Evolutionary conservation across 1,140 invertebrate genomes (phyloP), one percentile per base, ranked within the genome.

Genomic region (Branchinecta lynchi): DNA sequence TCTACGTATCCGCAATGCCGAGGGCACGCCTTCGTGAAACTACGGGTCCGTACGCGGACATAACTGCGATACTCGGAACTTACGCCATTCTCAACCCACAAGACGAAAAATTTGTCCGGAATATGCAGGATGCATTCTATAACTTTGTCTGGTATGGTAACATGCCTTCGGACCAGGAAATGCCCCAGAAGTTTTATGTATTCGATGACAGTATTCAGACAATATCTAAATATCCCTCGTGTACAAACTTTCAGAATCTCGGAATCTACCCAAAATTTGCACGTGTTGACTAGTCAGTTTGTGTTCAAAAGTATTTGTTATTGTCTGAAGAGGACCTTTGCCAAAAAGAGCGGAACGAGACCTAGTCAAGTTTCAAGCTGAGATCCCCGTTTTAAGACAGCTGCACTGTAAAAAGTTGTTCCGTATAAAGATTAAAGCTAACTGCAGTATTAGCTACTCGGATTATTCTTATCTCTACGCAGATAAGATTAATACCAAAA

Each of bases 121-220:
- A 60, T 60, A 60, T 60, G 51, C 51, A 60, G 17, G 51, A 60
- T 60, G 12, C 17, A 60, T 60, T 60, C 17, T 60, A 60, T 6
- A 60, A 60, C 17, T 60, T 60, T 60, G 51, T 6, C 17, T 60
- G 51, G 51, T 60, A 60, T 60, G 51, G 51, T 60, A 12, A 60
- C 12, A 12, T 60, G 12, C 51, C 51, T 20, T 60, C 51, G 12
- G 51, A 60, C 17, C 51, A 60, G 51, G 51, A 60, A 60, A 60
- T 60, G 51, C 51, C 51, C 12, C 12, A 20, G 17, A 60, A 60
- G 51, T 60, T 60, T 60, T 60, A 60, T 60, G 17, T 60, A 60
- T 12, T 60, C 17, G 51, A 60, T 60, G 51, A 60, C 51, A 12
- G 17, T 60, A 60, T 60, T 60, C 51, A 60, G 51, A 60, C 51